A percentile compares a stretch with the other conserved stretches of the same genome.
phyloP scores from a whole-genome alignment of 1,140 invertebrate genomes.

The Diorhabda sublineata region DNA sequence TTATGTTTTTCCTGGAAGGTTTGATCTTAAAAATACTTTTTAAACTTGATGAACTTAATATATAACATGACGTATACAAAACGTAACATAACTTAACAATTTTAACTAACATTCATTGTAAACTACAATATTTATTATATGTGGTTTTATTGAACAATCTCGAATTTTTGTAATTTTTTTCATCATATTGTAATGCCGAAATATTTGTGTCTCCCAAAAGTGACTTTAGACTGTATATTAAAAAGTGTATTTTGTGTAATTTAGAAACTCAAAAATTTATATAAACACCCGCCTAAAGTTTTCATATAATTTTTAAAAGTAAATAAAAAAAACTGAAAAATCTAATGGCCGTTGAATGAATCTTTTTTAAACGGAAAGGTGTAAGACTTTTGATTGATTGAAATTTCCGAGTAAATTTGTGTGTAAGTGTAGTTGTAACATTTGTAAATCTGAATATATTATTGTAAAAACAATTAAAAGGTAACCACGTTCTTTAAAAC shows the following conservation, averaged over 20 bases:
- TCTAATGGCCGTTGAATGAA: constrained; percentile 12
- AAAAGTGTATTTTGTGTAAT: constrained; percentile 33
- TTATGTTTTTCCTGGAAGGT: background rate
- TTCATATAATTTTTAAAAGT: constrained; percentile 19
- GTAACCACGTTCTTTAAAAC: constrained; percentile 29
- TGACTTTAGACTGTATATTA: constrained; percentile 41
- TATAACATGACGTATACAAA: constrained; percentile 30
- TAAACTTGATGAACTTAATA: constrained; percentile 26
- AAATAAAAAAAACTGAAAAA: constrained; percentile 16
- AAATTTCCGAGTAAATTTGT: constrained; percentile 24
- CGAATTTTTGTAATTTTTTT: constrained; percentile 33
- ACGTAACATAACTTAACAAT: constrained; percentile 33
- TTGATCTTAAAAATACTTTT: constrained; percentile 23
- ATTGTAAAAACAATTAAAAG: constrained; percentile 38
- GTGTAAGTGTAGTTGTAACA: constrained; percentile 25
- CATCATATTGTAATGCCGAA: constrained; percentile 32
- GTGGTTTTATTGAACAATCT: constrained; percentile 34
- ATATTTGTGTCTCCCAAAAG: constrained; percentile 45
- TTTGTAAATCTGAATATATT: constrained; percentile 36
- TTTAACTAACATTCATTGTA: constrained; percentile 37
- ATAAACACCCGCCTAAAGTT: constrained; percentile 28
- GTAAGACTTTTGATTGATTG: constrained; percentile 20
- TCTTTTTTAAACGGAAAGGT: constrained; percentile 21
- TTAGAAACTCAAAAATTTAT: constrained; percentile 20
- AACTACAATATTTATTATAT: constrained; percentile 37